Percentiles rank a stretch among this genome's conserved stretches.
These are phyloP conservation scores for Pseudopleuronectes americanus DNA, from an alignment of 2,797 vertebrate species.

Conservation along the genomic window DNA sequence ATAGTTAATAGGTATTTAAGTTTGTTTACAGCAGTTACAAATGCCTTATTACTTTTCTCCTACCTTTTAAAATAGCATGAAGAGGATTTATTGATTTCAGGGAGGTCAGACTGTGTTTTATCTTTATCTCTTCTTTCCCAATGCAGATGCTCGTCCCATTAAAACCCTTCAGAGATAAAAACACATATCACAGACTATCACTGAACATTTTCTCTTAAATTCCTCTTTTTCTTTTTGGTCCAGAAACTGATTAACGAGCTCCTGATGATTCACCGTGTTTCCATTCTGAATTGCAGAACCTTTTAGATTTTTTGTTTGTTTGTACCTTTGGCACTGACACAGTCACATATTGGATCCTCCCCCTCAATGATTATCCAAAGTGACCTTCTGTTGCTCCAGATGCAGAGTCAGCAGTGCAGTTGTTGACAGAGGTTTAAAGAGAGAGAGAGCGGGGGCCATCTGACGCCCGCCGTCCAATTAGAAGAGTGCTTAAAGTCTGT, in stretches of 20 bases:
- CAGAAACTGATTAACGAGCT: not conserved
- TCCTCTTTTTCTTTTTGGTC: not conserved
- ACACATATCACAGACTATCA: too few relatives aligned
- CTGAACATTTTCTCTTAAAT: not conserved
- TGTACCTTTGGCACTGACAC: conserved; percentile 27
- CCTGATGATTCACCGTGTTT: not conserved
- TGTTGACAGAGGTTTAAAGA: conserved; percentile 79
- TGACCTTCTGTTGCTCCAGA: conserved; percentile 78
- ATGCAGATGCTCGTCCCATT: too few relatives aligned
- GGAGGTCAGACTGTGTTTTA: too few relatives aligned
- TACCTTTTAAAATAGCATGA: too few relatives aligned
- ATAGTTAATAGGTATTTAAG: too few relatives aligned
- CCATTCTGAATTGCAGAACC: not conserved
- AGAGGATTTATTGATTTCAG: too few relatives aligned
- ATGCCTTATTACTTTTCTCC: too few relatives aligned
- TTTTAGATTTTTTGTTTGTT: not conserved
- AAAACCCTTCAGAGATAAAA: too few relatives aligned
- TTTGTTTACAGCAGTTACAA: too few relatives aligned
- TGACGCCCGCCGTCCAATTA: conserved; percentile 79
- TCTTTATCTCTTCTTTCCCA: too few relatives aligned
- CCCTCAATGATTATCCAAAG: conserved; percentile 70
- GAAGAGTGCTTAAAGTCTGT: conserved; percentile 74
- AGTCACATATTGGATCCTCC: conserved; percentile 27
- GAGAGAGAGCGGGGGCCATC: conserved; percentile 66
- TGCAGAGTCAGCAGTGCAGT: conserved; percentile 72